These are phyloP conservation scores for Dorcus parallelipipedus DNA, from an alignment of 2,888 invertebrate species.

Conservation along the genomic window DNA sequence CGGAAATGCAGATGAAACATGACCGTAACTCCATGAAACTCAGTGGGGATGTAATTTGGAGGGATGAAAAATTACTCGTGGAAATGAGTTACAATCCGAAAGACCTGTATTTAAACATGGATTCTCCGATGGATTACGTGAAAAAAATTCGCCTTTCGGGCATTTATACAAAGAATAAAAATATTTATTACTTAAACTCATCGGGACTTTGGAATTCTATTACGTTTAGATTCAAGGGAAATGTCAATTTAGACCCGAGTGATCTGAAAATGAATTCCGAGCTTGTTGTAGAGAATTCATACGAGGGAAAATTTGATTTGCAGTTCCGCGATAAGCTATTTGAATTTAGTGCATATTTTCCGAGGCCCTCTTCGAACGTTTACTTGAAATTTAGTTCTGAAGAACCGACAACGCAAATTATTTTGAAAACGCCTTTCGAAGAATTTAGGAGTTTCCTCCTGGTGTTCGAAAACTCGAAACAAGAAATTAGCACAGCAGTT, in stretches of 20 bases:
- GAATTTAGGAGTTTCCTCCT: slow-evolving; percentile 4
- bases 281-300: slow-evolving; percentile 9
- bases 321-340: slow-evolving; percentile 1
- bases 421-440: slow-evolving; percentile 17
- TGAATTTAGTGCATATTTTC: slow-evolving; percentile 16
- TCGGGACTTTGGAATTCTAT: slow-evolving; percentile 19
- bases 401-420: background rate
- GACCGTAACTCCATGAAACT: slow-evolving; percentile 14
- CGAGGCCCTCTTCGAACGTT: slow-evolving; percentile 5
- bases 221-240: slow-evolving; percentile 8
- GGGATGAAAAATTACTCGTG: slow-evolving; percentile 3
- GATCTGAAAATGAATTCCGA: slow-evolving; percentile 4
- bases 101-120: slow-evolving; percentile 6
- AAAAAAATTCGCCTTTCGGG: slow-evolving; percentile 17
- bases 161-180: slow-evolving; percentile 14
- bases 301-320: slow-evolving; percentile 15
- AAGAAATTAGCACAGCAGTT: background rate
- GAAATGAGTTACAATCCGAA: slow-evolving; percentile 16
- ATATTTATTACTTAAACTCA: slow-evolving; percentile 13
- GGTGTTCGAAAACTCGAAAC: no score
- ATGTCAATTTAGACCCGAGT: background rate
- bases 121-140: slow-evolving; percentile 10
- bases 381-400: slow-evolving; percentile 9
- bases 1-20: slow-evolving; percentile 5
- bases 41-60: slow-evolving; percentile 14